Base-by-base conservation (phyloP, 2,888 invertebrate genomes). In the Nomada fucata region DNA sequence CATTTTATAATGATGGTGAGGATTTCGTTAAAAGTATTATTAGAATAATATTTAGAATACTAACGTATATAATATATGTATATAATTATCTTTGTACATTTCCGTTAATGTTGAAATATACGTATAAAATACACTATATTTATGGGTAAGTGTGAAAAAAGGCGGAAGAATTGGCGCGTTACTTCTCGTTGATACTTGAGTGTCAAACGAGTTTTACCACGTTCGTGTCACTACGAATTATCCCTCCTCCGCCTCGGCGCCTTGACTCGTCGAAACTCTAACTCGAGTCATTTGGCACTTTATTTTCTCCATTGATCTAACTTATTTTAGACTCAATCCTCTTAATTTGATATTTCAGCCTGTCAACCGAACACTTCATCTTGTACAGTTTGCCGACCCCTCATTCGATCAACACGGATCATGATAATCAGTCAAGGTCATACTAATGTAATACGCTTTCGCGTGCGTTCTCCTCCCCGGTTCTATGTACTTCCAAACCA, bases 1-100 rank as follows among this genome's bases (percentile, higher is more conserved):
- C 95, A 95, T 61, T 75, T 67, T 67, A 53, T 52, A 63, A n/a
- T 26, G 53, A 57, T 53, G 55, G 26, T 63, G 63, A 72, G 29
- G 55, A 61, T 44, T 72, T 72, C 20, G 57, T 68, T 72, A 55
- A 63, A 83, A 68, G 44, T 47, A 72, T 60, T 73, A 67, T 36
- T 64, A 71, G 18, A 42, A 53, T 63, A 80, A 44, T 59, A 74
- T 68, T 36, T 52, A 76, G 57, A 64, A 60, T 71, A 77, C 47
- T 74, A 79, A 71, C 55, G 70, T 79, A 77, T 70, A 47, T 15
- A 36, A 47, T 47, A 55, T 78, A 77, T 36, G 36, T 36, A 36
- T 36, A 36, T 36, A 36, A 36, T 80, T 83, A 80, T 69, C 68
- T 83, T 87, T 85, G 76, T 85, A 80, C 71, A 76, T 64, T 60